Evolutionary conservation across 1,140 invertebrate species (phyloP).

Genomic region (Carposina sasakii): DNA sequence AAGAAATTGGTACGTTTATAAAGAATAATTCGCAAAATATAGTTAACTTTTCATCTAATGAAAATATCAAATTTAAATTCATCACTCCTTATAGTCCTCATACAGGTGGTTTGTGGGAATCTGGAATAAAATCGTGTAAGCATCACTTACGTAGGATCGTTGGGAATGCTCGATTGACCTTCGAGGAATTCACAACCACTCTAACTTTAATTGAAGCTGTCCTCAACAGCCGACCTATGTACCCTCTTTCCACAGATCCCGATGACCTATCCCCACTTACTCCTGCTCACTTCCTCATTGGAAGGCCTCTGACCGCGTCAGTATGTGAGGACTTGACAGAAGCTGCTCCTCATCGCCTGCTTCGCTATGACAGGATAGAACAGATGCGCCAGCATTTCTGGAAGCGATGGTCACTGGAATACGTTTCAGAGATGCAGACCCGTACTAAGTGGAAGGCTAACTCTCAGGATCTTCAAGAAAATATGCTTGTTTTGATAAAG

Average conservation of each 20-base stretch:
- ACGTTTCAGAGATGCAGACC: constrained; percentile 4
- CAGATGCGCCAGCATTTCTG: constrained; percentile 8
- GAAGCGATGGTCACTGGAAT: constrained; percentile 7
- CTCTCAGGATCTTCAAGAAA: not conserved
- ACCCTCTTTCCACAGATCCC: constrained; percentile 5
- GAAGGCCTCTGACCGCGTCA: not conserved
- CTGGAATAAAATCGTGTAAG: not conserved
- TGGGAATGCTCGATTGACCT: constrained; percentile 5
- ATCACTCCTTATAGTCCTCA: constrained; percentile 1
- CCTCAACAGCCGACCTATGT: constrained; percentile 11
- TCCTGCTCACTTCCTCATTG: constrained; percentile 10
- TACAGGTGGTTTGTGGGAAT: constrained; percentile 1
- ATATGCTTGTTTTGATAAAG: constrained; percentile 14
- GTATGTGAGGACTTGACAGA: not conserved
- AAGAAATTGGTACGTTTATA: not conserved
- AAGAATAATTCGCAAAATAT: not conserved
- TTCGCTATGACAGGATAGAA: not conserved
- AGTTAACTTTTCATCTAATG: not conserved
- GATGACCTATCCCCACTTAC: constrained; percentile 1
- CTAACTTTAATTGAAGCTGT: constrained; percentile 24
- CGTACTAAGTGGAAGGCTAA: constrained; percentile 4
- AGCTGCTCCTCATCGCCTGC: not conserved
- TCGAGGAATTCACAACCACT: constrained; percentile 21
- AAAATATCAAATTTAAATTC: constrained; percentile 1
- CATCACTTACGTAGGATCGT: not conserved